phyloP scores from a whole-genome alignment of 2,888 invertebrate species.

The Scaptomyza cyrtandrae region DNA sequence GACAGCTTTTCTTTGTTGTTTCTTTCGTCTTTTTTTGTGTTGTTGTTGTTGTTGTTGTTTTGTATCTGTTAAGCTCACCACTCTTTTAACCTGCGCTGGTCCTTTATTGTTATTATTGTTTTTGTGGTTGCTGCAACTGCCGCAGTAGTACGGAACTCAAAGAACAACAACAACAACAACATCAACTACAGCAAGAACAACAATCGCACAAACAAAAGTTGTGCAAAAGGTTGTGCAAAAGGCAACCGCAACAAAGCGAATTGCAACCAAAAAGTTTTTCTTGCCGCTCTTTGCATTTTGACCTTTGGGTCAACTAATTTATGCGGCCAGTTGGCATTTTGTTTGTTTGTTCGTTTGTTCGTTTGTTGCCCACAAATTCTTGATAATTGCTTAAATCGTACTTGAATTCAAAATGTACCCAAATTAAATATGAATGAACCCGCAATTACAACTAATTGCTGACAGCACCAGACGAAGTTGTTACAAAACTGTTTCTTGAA shows the following conservation, averaged over 20 bases:
- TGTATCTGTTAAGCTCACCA: not conserved
- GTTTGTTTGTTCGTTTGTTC: conserved; percentile 44
- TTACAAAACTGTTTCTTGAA: not conserved
- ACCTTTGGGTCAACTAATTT: conserved; percentile 57
- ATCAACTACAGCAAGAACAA: not conserved
- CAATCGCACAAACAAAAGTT: not conserved
- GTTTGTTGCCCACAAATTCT: conserved; percentile 23
- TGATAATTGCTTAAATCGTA: conserved; percentile 45
- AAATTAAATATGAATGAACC: conserved; percentile 38
- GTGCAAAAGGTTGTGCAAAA: conserved; percentile 16
- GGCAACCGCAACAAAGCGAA: conserved; percentile 62
- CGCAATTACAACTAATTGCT: conserved; percentile 16
- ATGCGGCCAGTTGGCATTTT: conserved; percentile 44
- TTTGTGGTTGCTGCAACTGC: conserved; percentile 31
- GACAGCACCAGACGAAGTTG: not conserved
- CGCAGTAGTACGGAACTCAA: conserved; percentile 11
- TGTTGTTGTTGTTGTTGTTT: not conserved
- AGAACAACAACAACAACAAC: not conserved
- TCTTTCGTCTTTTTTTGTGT: not conserved
- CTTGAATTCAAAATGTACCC: conserved; percentile 4
- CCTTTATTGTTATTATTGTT: conserved; percentile 54
- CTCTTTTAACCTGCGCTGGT: conserved; percentile 1
- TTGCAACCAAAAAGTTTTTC: conserved; percentile 61
- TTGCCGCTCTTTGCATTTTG: conserved; percentile 43
- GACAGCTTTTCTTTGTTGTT: conserved; percentile 2